These are phyloP conservation scores for Eupeodes luniger DNA, from an alignment of 2,888 invertebrate species.

Conservation along the genomic window DNA sequence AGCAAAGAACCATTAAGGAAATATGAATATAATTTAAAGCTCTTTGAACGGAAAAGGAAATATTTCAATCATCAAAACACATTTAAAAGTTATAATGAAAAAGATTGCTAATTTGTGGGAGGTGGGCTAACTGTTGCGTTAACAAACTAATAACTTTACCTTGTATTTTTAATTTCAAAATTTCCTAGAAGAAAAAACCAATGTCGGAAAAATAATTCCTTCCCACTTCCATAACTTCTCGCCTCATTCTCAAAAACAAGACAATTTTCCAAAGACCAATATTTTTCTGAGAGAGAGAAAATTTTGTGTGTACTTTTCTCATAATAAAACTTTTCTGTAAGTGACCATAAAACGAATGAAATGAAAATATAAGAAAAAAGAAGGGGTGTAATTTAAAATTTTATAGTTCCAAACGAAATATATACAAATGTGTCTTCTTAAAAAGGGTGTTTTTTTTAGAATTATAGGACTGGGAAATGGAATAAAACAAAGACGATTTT, in stretches of 20 bases:
- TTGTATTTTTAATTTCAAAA: background rate
- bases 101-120: no score
- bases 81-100: no score
- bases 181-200: background rate
- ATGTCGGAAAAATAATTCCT: no score
- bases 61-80: no score
- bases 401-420: slow-evolving; percentile 20
- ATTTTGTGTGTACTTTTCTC: slow-evolving; percentile 19
- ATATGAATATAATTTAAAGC: no score
- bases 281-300: background rate
- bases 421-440: no score
- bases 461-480: no score
- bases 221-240: background rate
- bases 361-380: slow-evolving; percentile 26
- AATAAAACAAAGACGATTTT: no score
- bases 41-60: no score
- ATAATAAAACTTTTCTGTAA: slow-evolving; percentile 35
- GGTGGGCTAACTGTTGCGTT: no score
- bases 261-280: background rate
- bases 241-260: background rate
- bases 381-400: slow-evolving; percentile 24
- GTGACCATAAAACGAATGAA: slow-evolving; percentile 51
- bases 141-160: background rate
- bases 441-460: no score
- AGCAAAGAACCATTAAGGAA: no score